These are phyloP conservation scores for Rhinatrema bivittatum DNA, from an alignment of 2,797 vertebrate genomes.

Conservation along the genomic window DNA sequence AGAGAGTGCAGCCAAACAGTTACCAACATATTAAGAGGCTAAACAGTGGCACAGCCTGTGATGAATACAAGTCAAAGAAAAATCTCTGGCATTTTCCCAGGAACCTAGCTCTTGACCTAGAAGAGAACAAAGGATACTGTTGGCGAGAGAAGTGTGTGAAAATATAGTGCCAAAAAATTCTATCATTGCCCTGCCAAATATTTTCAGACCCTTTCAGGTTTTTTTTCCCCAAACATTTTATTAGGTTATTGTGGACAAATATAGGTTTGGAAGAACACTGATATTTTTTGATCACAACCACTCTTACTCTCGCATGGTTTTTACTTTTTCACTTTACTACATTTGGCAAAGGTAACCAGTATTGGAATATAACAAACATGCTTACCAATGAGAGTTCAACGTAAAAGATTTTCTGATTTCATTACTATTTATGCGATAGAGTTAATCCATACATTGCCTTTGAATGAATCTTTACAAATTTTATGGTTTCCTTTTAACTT, in stretches of 20 bases:
- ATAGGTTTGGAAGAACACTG: slow-evolving; percentile 2
- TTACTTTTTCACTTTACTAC: neutral
- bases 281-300: neutral
- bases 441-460: too few species aligned
- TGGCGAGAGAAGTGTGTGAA: slow-evolving; percentile 13
- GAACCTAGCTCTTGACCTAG: slow-evolving; percentile 9
- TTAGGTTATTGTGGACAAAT: slow-evolving; percentile 1
- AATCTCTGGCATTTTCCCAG: slow-evolving; percentile 15
- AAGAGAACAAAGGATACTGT: slow-evolving; percentile 20
- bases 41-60: slow-evolving; percentile 16
- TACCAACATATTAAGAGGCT: slow-evolving; percentile 7
- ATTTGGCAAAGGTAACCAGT: neutral
- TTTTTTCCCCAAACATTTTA: slow-evolving; percentile 10
- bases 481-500: too few species aligned
- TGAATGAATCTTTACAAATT: too few species aligned
- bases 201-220: neutral
- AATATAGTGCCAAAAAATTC: slow-evolving; percentile 4
- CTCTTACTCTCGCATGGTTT: fast-evolving
- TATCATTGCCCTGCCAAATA: slow-evolving; percentile 3
- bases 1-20: slow-evolving; percentile 12
- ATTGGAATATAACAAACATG: neutral
- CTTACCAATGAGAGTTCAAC: neutral
- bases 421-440: too few species aligned
- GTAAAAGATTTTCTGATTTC: neutral
- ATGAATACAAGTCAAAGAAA: slow-evolving; percentile 20